Percentiles rank a stretch among this genome's conserved stretches.
phyloP scores from a whole-genome alignment of 2,113 vertebrate species.

The Silurus meridionalis region DNA sequence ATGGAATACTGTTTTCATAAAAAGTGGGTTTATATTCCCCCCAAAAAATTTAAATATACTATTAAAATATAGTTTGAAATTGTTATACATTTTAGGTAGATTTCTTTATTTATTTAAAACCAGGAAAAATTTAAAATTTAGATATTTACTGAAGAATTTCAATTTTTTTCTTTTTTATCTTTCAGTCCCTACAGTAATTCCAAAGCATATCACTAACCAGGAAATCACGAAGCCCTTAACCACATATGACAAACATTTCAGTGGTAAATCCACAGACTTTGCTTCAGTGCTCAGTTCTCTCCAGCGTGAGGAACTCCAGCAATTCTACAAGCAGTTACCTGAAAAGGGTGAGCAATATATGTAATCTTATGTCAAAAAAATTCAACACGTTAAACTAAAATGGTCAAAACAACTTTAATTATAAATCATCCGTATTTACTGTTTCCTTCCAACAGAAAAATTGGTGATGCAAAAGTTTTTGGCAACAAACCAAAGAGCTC shows the following conservation, averaged over 20 bases:
- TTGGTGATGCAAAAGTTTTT: conserved; percentile 46
- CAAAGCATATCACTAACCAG: conserved; percentile 65
- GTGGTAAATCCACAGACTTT: conserved; percentile 63
- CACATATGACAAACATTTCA: conserved; percentile 72
- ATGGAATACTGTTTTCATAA: background rate
- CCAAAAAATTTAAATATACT: background rate
- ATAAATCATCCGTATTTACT: background rate
- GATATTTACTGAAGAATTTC: too few relatives aligned
- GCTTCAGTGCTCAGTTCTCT: conserved; percentile 63
- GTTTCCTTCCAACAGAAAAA: conserved; percentile 14
- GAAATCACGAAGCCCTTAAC: conserved; percentile 64
- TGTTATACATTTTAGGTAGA: background rate
- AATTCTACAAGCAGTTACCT: conserved; percentile 64
- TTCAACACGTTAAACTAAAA: background rate
- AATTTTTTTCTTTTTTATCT: conserved; percentile 21
- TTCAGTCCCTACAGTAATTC: conserved; percentile 72
- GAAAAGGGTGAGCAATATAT: conserved; percentile 61
- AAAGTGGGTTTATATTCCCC: background rate
- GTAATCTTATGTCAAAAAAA: background rate
- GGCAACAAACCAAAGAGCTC: conserved; percentile 12
- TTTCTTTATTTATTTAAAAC: too few relatives aligned
- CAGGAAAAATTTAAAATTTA: too few relatives aligned
- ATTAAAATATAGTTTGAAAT: background rate
- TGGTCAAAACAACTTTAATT: background rate
- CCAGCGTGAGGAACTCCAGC: conserved; percentile 63